Base-by-base conservation (phyloP, 2,888 invertebrate genomes). In the Acanthococcus lagerstroemiae region DNA sequence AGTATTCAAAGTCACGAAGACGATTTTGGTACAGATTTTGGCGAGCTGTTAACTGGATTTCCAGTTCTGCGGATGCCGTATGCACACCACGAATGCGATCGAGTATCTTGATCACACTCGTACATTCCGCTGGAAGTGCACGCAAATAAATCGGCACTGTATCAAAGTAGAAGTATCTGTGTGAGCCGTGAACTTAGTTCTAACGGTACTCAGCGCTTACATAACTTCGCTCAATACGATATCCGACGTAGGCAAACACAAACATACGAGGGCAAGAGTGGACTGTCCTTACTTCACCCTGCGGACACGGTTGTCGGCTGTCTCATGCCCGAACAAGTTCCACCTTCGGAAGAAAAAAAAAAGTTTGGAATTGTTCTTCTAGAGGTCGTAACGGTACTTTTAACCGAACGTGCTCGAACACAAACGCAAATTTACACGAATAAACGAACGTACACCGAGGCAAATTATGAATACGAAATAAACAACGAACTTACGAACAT, bases 381-480 rank as follows among this genome's bases (percentile, higher is more conserved):
- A 57, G 44, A 57, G 57, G 57, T 57, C 57, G 57, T 57, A 57
- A 57, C 57, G 57, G 57, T 57, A 57, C 57, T 57, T 44, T 37
- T 57, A 37, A 44, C 37, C 7, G 37, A 57, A 57, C 57, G 44
- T 21, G 44, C 37, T 37, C 37, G 12, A n/a, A 37, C 12, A n/a
- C 37, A n/a, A 37, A 37, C 37, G 37, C 37, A 37, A 37, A 37
- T 37, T 37, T 37, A 37, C 37, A 15, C 37, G 37, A 37, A n/a
- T 37, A 37, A 37, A 37, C 12, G 12, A 37, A n/a, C n/a, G n/a
- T 37, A 37, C n/a, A 37, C n/a, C 12, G 37, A 37, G n/a, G 37
- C 12, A 37, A 37, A 37, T 37, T 9, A 37, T 37, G 37, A 37
- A 37, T 37, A 37, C 37, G 12, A n/a, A n/a, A n/a, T n/a, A 37